Percentiles rank a stretch among this genome's conserved stretches.
These are phyloP conservation scores for Lysandra coridon DNA, from an alignment of 2,888 invertebrate species.

Conservation along the genomic window DNA sequence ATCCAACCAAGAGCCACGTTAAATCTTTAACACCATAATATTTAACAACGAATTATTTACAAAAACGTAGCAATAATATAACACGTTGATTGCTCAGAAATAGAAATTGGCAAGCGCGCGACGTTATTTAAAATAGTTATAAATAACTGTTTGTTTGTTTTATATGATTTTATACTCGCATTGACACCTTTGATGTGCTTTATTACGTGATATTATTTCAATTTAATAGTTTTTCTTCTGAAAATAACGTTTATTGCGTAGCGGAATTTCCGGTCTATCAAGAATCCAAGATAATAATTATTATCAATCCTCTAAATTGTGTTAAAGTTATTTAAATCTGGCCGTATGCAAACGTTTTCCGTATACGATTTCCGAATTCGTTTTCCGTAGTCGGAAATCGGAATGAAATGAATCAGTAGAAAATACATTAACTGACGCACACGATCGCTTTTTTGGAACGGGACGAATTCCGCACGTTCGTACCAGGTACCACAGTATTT, in stretches of 20 bases:
- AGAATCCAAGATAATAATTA: not conserved
- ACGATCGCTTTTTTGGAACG: too few species aligned
- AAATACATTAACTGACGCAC: too few species aligned
- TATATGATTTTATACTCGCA: constrained; percentile 6
- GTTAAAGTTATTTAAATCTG: too few species aligned
- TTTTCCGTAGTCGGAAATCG: too few species aligned
- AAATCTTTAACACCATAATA: too few species aligned
- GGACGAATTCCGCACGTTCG: too few species aligned
- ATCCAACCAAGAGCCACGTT: too few species aligned
- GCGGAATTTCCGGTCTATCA: not conserved
- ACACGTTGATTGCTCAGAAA: constrained; percentile 14
- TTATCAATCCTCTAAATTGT: not conserved
- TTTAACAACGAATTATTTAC: not conserved
- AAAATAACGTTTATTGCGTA: not conserved
- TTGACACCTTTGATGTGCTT: constrained; percentile 11
- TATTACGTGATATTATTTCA: not conserved
- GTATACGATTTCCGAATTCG: too few species aligned
- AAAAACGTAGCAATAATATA: constrained; percentile 14
- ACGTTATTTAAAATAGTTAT: constrained; percentile 22
- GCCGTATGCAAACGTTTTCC: too few species aligned
- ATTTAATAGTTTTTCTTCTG: not conserved
- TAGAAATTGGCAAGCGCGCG: constrained; percentile 24
- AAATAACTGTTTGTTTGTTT: constrained; percentile 1
- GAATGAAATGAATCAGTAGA: too few species aligned
- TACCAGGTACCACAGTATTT: too few species aligned